These are phyloP conservation scores for Protobothrops flavoviridis DNA, from an alignment of 2,113 vertebrate genomes.

Conservation along the genomic window DNA sequence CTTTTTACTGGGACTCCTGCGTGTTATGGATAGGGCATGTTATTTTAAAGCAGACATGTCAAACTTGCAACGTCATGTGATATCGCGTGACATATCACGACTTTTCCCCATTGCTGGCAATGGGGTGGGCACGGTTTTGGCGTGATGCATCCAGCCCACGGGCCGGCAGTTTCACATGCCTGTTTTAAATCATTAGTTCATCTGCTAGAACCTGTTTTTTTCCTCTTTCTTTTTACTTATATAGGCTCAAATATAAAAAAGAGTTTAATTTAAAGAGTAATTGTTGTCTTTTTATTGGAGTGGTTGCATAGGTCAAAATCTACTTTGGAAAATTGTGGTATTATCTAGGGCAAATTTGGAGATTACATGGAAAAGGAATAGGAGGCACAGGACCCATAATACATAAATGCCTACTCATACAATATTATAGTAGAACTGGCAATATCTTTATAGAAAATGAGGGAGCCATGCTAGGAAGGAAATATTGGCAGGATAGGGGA, in stretches of 20 bases:
- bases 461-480: neutral
- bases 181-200: neutral
- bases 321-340: neutral
- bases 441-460: neutral
- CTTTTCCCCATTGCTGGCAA: too few relatives aligned
- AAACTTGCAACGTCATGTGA: too few relatives aligned
- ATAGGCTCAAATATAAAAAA: neutral
- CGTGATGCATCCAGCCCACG: too few relatives aligned
- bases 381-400: neutral
- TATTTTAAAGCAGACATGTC: neutral
- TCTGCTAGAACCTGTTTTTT: neutral
- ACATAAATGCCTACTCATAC: neutral
- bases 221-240: neutral
- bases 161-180: too few relatives aligned
- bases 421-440: neutral
- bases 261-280: too few relatives aligned
- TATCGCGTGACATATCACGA: fast-evolving
- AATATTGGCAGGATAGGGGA: neutral
- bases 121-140: too few relatives aligned
- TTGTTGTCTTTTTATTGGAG: neutral
- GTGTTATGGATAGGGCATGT: neutral
- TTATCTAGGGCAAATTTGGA: neutral
- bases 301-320: neutral
- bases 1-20: neutral
- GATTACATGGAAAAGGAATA: neutral